Conservation (phyloP, 2,888 invertebrate species). For the Amblyjoppa proteus region DNA sequence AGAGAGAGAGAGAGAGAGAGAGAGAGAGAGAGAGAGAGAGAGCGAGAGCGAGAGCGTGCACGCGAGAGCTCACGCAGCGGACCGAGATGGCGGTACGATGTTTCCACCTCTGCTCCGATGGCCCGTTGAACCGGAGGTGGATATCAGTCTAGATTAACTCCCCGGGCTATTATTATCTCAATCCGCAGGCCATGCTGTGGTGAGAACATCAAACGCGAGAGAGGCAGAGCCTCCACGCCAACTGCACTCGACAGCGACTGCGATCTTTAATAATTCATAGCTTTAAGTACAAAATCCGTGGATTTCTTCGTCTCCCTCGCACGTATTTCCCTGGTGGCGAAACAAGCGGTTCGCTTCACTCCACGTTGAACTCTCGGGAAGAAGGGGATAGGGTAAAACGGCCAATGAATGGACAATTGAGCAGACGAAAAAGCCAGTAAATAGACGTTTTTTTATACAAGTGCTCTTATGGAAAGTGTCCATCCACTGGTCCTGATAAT, state of each 20-base stretch:
- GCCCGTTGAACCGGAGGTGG: conserved; percentile 17
- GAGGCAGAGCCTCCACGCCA: background rate
- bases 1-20: background rate
- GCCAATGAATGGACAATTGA: no score
- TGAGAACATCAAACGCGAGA: background rate
- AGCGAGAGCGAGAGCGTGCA: background rate
- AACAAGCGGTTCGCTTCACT: background rate
- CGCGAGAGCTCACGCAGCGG: background rate
- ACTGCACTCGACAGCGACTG: background rate
- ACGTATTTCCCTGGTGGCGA: background rate
- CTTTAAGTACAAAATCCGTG: background rate
- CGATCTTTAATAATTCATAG: background rate
- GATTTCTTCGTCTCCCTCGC: background rate
- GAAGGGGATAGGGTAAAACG: background rate
- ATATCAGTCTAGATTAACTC: conserved; percentile 6
- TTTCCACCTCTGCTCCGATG: background rate
- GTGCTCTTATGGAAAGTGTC: no score
- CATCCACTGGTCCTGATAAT: no score
- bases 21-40: background rate
- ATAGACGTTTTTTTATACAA: no score
- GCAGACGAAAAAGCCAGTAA: no score
- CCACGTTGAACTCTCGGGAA: background rate
- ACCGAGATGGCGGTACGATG: background rate
- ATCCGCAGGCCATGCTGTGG: background rate
- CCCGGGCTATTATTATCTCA: conserved; percentile 6